Evolutionary conservation across 2,113 vertebrate genomes (phyloP).

Genomic region (Hippopotamus amphibius): DNA sequence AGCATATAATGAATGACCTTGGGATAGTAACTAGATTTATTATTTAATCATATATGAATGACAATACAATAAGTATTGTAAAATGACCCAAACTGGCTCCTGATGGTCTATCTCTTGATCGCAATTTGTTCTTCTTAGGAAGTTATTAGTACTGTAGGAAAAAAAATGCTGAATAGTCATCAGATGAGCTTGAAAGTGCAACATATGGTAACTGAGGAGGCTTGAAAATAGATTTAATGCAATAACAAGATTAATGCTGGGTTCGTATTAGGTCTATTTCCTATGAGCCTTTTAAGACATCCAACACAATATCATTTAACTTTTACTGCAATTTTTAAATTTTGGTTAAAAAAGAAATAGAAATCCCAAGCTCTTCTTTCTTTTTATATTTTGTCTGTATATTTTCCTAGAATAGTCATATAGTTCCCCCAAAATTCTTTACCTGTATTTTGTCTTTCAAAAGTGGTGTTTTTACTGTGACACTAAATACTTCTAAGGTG

Average conservation of each 20-base stretch:
- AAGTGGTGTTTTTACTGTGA: constrained; percentile 63
- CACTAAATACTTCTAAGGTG: constrained; percentile 80
- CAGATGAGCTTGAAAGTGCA: background rate
- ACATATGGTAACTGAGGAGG: background rate
- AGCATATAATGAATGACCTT: background rate
- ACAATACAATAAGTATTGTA: background rate
- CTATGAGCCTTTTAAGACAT: background rate
- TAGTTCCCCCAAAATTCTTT: constrained; percentile 60
- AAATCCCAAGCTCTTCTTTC: background rate
- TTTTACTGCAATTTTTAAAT: background rate
- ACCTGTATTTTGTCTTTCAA: constrained; percentile 53
- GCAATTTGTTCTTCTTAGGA: constrained; percentile 21
- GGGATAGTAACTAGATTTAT: background rate
- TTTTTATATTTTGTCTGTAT: background rate
- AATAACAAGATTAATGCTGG: background rate
- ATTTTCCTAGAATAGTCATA: background rate
- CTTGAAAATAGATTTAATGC: background rate
- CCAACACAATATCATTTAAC: background rate
- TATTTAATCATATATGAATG: background rate
- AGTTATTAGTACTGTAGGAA: background rate
- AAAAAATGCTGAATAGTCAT: background rate
- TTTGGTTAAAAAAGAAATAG: background rate
- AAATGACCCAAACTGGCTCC: background rate
- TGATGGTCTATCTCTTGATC: background rate
- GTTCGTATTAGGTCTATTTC: background rate